A percentile compares a stretch with the other conserved stretches of the same genome.
These are phyloP conservation scores for Neolamprologus caudopunctatus DNA, from an alignment of 2,113 vertebrate species.

Conservation along the genomic window DNA sequence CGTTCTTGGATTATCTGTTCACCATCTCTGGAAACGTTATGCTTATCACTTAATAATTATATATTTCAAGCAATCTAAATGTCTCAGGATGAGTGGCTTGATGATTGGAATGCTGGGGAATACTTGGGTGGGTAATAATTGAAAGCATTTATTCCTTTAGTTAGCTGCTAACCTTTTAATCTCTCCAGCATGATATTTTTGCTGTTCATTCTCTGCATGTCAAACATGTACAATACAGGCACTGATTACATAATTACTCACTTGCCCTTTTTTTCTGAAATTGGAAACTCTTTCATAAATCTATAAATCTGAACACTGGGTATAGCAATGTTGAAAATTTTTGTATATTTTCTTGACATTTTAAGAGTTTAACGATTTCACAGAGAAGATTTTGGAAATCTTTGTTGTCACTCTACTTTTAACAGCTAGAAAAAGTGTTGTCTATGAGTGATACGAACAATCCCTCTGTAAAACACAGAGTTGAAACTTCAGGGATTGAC, in stretches of 20 bases:
- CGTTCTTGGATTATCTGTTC: conserved; percentile 32
- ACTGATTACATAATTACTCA: neutral
- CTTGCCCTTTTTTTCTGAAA: neutral
- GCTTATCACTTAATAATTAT: conserved; percentile 67
- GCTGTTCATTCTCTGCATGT: neutral
- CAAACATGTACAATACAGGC: neutral
- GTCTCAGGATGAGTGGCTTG: conserved; percentile 47
- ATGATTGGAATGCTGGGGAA: conserved; percentile 52
- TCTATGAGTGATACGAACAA: neutral
- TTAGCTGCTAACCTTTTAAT: neutral
- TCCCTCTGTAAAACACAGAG: neutral
- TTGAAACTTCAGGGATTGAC: neutral
- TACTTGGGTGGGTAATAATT: conserved; percentile 36
- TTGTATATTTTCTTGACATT: neutral
- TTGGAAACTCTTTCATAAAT: neutral
- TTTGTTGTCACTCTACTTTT: neutral
- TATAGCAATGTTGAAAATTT: neutral
- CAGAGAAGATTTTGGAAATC: neutral
- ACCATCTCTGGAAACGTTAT: conserved; percentile 46
- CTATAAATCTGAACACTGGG: neutral
- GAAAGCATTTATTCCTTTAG: neutral
- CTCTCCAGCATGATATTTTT: neutral
- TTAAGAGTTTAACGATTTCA: neutral
- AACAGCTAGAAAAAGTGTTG: neutral
- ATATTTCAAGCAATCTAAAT: conserved; percentile 67